Conservation (phyloP, 2,113 vertebrate genomes). For the Progne subis region DNA sequence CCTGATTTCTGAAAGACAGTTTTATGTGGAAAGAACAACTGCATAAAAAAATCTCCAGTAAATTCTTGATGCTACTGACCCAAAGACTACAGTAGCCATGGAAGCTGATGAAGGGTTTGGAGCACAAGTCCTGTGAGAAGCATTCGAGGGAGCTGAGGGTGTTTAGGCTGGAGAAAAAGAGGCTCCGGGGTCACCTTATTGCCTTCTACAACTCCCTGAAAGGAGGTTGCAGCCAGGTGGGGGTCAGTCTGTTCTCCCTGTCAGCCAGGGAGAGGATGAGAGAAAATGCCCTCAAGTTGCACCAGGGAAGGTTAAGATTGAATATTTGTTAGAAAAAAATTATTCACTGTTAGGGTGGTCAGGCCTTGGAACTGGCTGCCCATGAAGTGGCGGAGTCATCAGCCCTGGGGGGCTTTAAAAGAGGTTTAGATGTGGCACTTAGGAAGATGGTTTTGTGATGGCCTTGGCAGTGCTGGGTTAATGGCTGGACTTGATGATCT, state of each 20-base stretch:
- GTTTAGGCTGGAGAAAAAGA: neutral
- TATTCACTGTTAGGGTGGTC: neutral
- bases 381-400: neutral
- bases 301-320: neutral
- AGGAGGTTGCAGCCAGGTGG: neutral
- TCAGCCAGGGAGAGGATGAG: neutral
- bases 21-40: neutral
- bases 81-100: neutral
- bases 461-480: neutral
- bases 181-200: neutral
- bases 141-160: neutral
- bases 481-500: neutral
- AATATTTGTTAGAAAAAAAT: neutral
- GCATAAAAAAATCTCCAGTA: neutral
- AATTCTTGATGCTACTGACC: neutral
- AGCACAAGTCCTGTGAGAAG: neutral
- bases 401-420: neutral
- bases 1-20: neutral
- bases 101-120: neutral
- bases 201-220: neutral
- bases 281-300: neutral
- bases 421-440: neutral
- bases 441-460: neutral
- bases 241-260: neutral
- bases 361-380: neutral